These are phyloP conservation scores for Ichneumon xanthorius DNA, from an alignment of 2,888 invertebrate genomes.

Conservation along the genomic window DNA sequence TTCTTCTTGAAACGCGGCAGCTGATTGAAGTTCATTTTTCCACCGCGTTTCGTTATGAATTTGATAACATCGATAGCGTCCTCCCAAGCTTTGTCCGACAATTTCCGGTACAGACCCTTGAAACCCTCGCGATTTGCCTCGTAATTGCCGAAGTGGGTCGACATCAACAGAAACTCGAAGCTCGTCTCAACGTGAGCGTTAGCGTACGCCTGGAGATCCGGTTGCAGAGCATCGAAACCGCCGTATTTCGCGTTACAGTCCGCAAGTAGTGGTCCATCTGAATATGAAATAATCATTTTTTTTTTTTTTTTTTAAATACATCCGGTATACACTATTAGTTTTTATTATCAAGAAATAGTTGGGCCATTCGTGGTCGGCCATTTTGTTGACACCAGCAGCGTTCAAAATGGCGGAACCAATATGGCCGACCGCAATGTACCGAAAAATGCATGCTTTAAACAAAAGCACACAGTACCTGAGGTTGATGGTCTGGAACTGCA, in stretches of 20 bases:
- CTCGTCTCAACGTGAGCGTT: constrained; percentile 90
- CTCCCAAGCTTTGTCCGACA: constrained; percentile 92
- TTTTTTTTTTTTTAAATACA: constrained; percentile 2
- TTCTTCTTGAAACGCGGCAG: constrained; percentile 75
- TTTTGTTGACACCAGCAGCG: neutral
- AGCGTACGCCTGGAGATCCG: constrained; percentile 86
- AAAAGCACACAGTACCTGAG: constrained; percentile 78
- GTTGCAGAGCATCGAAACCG: constrained; percentile 86
- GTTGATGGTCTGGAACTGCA: constrained; percentile 86
- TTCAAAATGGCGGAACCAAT: neutral
- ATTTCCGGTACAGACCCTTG: constrained; percentile 89
- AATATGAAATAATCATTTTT: constrained; percentile 71
- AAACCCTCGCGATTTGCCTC: constrained; percentile 92
- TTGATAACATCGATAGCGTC: constrained; percentile 92
- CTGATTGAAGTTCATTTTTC: constrained; percentile 86
- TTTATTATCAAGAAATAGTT: neutral
- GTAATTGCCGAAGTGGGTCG: constrained; percentile 92
- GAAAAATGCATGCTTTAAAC: neutral
- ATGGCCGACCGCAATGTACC: constrained; percentile 40
- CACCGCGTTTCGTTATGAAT: constrained; percentile 91
- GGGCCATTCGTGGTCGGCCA: neutral
- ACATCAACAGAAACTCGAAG: constrained; percentile 91
- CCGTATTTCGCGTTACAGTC: constrained; percentile 90
- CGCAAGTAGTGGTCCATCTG: constrained; percentile 71
- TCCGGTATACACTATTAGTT: neutral